A percentile compares a stretch with the other conserved stretches of the same genome.
phyloP scores from a whole-genome alignment of 2,113 vertebrate species.

The Tamias sibiricus region DNA sequence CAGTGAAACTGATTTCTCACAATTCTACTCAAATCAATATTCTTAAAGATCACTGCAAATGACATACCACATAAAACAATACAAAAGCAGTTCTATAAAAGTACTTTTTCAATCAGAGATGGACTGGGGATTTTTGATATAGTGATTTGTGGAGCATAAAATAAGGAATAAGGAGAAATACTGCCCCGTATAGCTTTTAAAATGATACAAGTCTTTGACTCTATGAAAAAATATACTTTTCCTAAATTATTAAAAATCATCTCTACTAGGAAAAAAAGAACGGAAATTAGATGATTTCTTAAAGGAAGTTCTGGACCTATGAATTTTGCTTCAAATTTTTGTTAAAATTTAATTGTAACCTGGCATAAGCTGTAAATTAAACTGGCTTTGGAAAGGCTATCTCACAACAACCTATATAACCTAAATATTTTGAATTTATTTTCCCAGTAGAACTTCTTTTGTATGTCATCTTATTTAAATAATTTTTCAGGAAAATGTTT shows the following conservation, averaged over 20 bases:
- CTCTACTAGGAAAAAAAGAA: constrained; percentile 21
- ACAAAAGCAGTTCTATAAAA: constrained; percentile 13
- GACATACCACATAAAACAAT: background rate
- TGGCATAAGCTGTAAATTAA: background rate
- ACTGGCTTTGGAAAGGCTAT: background rate
- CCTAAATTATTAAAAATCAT: constrained; percentile 21
- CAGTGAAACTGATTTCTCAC: background rate
- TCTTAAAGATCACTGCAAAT: constrained; percentile 40
- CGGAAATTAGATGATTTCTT: background rate
- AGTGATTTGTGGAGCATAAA: background rate
- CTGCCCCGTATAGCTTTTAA: background rate
- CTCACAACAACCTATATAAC: background rate
- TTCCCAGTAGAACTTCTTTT: background rate
- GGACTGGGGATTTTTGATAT: background rate
- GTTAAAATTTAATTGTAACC: constrained; percentile 3
- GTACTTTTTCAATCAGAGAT: background rate
- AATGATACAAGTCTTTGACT: background rate
- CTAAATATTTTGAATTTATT: background rate
- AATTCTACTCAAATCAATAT: background rate
- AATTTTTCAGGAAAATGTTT: constrained; percentile 1
- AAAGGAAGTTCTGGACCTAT: background rate
- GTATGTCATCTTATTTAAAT: background rate
- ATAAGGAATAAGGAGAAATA: background rate
- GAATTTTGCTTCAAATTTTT: background rate
- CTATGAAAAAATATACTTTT: background rate